Evolutionary conservation across 2,113 vertebrate genomes (phyloP).

Genomic region (Campylomormyrus tamandua): DNA sequence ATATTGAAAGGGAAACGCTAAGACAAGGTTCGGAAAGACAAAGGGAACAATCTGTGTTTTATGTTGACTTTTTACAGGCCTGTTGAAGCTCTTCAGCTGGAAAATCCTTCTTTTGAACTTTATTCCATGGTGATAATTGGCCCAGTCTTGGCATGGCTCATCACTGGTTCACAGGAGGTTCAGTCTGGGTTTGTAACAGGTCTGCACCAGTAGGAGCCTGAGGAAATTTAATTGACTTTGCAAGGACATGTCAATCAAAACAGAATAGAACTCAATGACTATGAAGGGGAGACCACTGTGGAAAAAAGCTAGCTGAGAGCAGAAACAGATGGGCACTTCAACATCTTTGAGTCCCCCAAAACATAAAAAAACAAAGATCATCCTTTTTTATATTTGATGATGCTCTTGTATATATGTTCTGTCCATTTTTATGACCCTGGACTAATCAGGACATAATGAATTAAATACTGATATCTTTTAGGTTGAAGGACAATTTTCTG

Average conservation of each 20-base stretch:
- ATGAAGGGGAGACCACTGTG: not conserved
- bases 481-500: conserved; percentile 27
- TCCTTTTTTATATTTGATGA: not conserved
- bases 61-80: not conserved
- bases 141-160: not conserved
- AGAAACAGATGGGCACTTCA: not conserved
- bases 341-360: not conserved
- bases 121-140: conserved; percentile 8
- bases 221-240: not conserved
- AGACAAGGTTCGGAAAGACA: not conserved
- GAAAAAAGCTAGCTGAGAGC: not conserved
- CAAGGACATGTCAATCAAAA: conserved; percentile 9
- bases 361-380: not conserved
- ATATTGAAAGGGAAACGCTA: not conserved
- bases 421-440: conserved; percentile 20
- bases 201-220: not conserved
- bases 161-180: not conserved
- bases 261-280: not conserved
- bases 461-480: conserved; percentile 29
- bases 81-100: not conserved
- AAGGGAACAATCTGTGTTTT: not conserved
- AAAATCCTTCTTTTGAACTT: conserved; percentile 6
- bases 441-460: conserved; percentile 32
- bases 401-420: not conserved
- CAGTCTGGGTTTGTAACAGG: not conserved